Conservation (phyloP, 2,113 vertebrate genomes). For the Fulmarus glacialis region DNA sequence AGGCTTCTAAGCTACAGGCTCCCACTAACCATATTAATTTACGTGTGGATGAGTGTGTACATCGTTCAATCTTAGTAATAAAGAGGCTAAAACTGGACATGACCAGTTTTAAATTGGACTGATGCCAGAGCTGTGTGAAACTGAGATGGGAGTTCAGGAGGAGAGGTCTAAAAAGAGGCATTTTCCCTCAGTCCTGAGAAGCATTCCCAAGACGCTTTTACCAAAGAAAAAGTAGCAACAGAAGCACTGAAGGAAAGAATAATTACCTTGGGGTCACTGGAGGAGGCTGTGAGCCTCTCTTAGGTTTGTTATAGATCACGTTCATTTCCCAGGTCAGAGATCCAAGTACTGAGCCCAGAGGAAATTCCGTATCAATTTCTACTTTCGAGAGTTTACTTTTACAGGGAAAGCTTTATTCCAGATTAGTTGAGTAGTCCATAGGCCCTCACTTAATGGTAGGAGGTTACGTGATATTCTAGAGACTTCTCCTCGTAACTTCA, state of each 20-base stretch:
- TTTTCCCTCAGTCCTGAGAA: background rate
- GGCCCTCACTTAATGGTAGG: background rate
- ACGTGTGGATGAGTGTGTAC: background rate
- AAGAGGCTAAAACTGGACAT: background rate
- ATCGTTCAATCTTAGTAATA: background rate
- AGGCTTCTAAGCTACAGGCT: background rate
- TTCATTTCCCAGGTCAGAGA: conserved; percentile 34
- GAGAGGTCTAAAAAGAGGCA: background rate
- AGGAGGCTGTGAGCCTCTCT: background rate
- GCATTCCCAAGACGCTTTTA: background rate
- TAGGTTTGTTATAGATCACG: background rate
- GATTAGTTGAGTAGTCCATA: background rate
- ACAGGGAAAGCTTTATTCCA: conserved; percentile 40
- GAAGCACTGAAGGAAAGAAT: conserved; percentile 19
- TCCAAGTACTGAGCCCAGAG: background rate
- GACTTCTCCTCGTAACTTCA: background rate
- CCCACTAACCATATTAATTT: background rate
- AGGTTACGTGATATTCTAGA: background rate
- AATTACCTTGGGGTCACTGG: background rate
- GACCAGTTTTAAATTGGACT: background rate
- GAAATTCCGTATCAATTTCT: conserved; percentile 38
- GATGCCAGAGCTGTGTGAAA: background rate
- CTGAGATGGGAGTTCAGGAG: background rate
- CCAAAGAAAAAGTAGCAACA: background rate
- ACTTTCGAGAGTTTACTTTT: conserved; percentile 43